Base-by-base conservation (phyloP, 2,797 vertebrate genomes). In the Microcaecilia unicolor region DNA sequence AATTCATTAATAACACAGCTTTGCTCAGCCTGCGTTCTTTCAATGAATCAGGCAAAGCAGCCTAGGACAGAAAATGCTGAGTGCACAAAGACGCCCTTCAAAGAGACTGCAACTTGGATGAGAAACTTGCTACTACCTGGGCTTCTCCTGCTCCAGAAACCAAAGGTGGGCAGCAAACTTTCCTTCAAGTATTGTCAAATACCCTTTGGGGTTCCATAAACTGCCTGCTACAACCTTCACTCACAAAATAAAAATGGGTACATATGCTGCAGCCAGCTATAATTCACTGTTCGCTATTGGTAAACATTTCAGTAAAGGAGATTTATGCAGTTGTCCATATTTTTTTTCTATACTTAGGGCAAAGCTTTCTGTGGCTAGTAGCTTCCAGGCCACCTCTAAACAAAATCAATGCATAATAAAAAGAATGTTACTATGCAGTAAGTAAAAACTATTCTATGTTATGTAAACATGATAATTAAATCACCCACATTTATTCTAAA, bases 1-100 rank as follows among this genome's bases (percentile, higher is more conserved):
- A 59, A 78, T 53, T 69, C 75, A 81, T 86, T 76, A 83, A 58
- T 38, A 77, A 72, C 77, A 67, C 41, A 45, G 60, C 54, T 52
- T 48, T 51, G 59, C 71, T 64, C 66, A 47, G 61, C n/a, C n/a
- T n/a, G n/a, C n/a, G n/a, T n/a, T 69, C 61, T 55, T 59, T 71
- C 66, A 42, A 44, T 35, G 65, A 63, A 63, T 43, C 63, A 50
- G 55, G 54, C 57, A 56, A n/a, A 62, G 64, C 48, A 6, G 65
- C 42, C 48, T 25, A 24, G 0, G 31, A 49, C 29, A n/a, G n/a
- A 64, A 70, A 71, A 49, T 2, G 64, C 75, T 67, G 70, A 78
- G 61, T 8, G 23, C 32, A 58, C 42, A 64, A 31, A 56, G 41
- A 40, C 52, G 61, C 16, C 37, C 38, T 8, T 41, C 28, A 42